Evolutionary conservation across 2,113 vertebrate genomes (phyloP).

Genomic region (Uria aalge): DNA sequence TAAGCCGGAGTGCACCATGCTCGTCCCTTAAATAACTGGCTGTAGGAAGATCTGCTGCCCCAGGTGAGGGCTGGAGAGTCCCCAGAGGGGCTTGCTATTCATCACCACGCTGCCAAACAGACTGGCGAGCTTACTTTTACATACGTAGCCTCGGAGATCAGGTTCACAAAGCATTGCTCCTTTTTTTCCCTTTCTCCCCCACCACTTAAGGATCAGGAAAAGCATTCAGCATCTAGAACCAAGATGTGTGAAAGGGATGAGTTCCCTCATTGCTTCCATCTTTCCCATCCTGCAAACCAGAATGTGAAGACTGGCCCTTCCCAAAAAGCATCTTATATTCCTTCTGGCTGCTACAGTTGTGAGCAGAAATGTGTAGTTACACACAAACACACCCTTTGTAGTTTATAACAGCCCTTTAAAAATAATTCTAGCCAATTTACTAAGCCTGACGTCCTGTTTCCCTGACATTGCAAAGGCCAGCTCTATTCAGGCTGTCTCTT

Average conservation of each 20-base stretch:
- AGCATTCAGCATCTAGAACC: not conserved
- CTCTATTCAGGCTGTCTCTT: not conserved
- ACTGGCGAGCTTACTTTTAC: not conserved
- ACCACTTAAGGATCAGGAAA: not conserved
- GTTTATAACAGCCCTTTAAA: not conserved
- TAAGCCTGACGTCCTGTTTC: not conserved
- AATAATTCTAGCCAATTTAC: not conserved
- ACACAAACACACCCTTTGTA: not conserved
- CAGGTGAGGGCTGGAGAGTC: not conserved
- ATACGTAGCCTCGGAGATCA: not conserved
- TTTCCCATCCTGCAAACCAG: not conserved
- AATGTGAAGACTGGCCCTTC: not conserved
- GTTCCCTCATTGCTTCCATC: not conserved
- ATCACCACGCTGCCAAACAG: not conserved
- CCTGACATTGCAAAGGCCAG: not conserved
- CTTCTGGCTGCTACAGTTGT: not conserved
- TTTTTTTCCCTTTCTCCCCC: not conserved
- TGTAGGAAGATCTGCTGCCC: not conserved
- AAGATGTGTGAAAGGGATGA: not conserved
- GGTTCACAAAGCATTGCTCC: not conserved
- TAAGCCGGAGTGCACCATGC: not conserved
- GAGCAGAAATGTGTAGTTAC: not conserved
- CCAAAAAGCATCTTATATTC: not conserved
- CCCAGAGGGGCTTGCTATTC: not conserved
- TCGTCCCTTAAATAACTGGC: not conserved